These are phyloP conservation scores for Tonatia bakeri DNA, from an alignment of 2,113 vertebrate species.

Conservation along the genomic window DNA sequence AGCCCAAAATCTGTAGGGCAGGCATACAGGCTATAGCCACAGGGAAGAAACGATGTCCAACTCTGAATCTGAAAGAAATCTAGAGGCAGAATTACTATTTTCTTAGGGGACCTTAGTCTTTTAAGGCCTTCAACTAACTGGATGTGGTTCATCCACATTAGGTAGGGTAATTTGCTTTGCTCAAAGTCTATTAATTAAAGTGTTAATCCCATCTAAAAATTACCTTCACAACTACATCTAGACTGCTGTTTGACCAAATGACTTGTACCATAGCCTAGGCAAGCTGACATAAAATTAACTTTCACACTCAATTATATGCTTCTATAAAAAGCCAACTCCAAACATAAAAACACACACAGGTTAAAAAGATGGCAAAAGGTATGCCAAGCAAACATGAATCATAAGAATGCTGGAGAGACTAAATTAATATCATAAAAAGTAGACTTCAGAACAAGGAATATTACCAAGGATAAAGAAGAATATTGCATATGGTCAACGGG, in stretches of 20 bases:
- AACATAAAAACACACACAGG: not conserved
- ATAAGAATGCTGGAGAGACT: not conserved
- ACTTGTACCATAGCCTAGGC: not conserved
- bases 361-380: not conserved
- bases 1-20: not conserved
- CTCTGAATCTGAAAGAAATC: not conserved
- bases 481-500: not conserved
- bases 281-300: not conserved
- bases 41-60: not conserved
- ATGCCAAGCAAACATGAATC: not conserved
- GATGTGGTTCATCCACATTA: not conserved
- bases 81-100: not conserved
- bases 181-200: not conserved
- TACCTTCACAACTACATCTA: not conserved
- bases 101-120: not conserved
- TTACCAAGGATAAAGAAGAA: not conserved
- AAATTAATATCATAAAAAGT: not conserved
- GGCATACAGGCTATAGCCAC: not conserved
- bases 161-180: not conserved
- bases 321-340: not conserved
- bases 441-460: not conserved
- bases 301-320: not conserved
- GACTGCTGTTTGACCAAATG: not conserved
- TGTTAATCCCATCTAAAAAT: not conserved
- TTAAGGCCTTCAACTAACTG: not conserved